Base-by-base conservation (phyloP, 2,113 vertebrate genomes). In the Stigmatopora nigra region DNA sequence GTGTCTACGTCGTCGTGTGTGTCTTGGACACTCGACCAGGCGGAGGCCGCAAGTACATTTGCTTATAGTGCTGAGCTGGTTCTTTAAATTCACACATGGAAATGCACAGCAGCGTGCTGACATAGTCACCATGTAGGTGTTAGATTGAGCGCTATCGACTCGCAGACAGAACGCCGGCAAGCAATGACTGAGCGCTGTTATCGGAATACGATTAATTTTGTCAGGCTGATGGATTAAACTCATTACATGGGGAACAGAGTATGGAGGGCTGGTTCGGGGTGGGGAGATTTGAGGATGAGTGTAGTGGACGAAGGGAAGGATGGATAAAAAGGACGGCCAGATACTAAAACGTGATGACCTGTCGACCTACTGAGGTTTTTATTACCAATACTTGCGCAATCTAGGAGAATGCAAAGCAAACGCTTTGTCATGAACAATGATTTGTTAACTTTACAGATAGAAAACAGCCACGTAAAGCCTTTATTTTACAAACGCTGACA, bases 161-260 rank as follows among this genome's bases (percentile, higher is more conserved):
- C 72, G 71, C 84, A 80, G 79, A 76, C 57, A 48, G 78, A 86
- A 87, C 84, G 82, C 78, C 83, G 68, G 79, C 62, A 53, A 81
- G 84, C 78, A 70, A 46, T 73, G 59, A 83, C 83, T 68, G 84
- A 87, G 85, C 82, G 68, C 82, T 63, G 73, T 80, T 85, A 88
- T 88, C 77, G 86, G 83, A 88, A 89, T 89, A 89, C 84, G 73
- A 89, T 89, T 85, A 84, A 89, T 86, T 78, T 80, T 86, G 82
- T 89, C 86, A 81, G 76, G 72, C 79, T 89, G 87, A 89, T 87
- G 87, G 87, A 89, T 89, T 86, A 82, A 80, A 85, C 84, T 87
- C 86, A 84, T 89, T 89, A 87, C 72, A 78, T 69, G 67, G 62
- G 76, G 79, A 85, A 71, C 68, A 69, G 69, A 76, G 77, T 69